These are phyloP conservation scores for Todiramphus chloris DNA, from an alignment of 2,113 vertebrate genomes.

Conservation along the genomic window DNA sequence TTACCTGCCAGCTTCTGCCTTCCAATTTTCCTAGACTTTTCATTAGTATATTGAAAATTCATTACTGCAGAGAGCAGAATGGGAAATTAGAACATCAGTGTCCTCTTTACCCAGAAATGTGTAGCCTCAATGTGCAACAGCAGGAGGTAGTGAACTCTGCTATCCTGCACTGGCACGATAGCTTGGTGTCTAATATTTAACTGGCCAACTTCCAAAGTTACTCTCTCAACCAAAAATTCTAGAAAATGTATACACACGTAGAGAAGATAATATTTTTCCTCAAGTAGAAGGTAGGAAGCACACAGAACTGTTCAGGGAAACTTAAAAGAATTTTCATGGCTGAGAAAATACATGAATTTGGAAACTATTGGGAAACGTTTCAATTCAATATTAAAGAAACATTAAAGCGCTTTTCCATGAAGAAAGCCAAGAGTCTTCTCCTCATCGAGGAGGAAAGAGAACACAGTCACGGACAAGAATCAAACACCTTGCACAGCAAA, in stretches of 20 bases:
- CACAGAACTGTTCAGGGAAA: neutral
- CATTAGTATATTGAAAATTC: constrained; percentile 20
- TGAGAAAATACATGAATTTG: neutral
- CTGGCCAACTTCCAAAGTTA: neutral
- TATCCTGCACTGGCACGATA: neutral
- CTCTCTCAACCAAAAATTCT: neutral
- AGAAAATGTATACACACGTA: neutral
- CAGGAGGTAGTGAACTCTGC: neutral
- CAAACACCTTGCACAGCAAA: neutral
- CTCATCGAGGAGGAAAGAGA: neutral
- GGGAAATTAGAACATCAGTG: neutral
- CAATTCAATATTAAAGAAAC: neutral
- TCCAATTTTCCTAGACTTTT: constrained; percentile 49
- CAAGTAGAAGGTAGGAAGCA: neutral
- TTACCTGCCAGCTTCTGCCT: constrained; percentile 28
- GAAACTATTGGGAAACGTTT: neutral
- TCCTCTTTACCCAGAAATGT: neutral
- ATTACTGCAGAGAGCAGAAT: neutral
- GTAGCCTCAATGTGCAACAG: neutral
- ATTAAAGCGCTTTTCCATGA: neutral
- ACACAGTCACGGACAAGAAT: neutral
- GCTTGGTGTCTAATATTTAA: neutral
- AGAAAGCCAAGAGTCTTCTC: neutral
- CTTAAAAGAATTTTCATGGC: neutral
- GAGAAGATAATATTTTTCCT: neutral